Base-by-base conservation (phyloP, 2,113 vertebrate species). In the Acinonyx jubatus region DNA sequence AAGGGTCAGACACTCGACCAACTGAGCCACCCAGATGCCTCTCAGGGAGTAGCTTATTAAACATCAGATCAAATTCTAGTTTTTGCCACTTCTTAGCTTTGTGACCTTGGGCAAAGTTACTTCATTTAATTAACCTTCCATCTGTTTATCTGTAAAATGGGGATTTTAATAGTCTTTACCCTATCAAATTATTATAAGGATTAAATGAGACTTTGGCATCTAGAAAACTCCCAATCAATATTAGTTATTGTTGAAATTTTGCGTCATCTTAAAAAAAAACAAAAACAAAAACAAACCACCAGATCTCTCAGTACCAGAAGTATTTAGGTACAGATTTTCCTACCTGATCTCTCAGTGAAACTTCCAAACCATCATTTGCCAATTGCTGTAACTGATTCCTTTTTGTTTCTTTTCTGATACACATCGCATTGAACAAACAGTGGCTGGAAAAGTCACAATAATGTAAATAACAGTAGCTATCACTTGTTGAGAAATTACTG, bases 81-180 rank as follows among this genome's bases (percentile, higher is more conserved):
- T 90, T 38, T 36, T 80, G 74, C 16, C 38, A 83, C 41, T 76
- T 91, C 68, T 50, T 96, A 74, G 68, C 36, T 96, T 94, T 93
- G 85, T 90, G 71, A 96, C 18, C 33, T 90, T 45, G 31, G n/a
- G 52, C 68, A 68, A 74, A 82, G 57, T 90, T 61, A 63, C n/a
- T 96, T 92, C 55, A 73, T 95, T 95, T 96, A 95, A 55, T 96
- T 94, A 98, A 92, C 48, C 74, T 96, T 91, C 68, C n/a, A 31
- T 87, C 68, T 92, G 31, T 95, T 80, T 97, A 74, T 90, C 89
- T 96, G 57, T 92, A 71, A 94, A 96, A 94, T 87, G 55, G 57
- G 79, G 29, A 31, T 92, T 90, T 97, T 78, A 69, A 89, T 76
- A 90, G 36, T 74, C 89, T 79, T 88, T 88, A 80, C 38, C 10